These are phyloP conservation scores for Perccottus glenii DNA, from an alignment of 2,113 vertebrate species.

Conservation along the genomic window DNA sequence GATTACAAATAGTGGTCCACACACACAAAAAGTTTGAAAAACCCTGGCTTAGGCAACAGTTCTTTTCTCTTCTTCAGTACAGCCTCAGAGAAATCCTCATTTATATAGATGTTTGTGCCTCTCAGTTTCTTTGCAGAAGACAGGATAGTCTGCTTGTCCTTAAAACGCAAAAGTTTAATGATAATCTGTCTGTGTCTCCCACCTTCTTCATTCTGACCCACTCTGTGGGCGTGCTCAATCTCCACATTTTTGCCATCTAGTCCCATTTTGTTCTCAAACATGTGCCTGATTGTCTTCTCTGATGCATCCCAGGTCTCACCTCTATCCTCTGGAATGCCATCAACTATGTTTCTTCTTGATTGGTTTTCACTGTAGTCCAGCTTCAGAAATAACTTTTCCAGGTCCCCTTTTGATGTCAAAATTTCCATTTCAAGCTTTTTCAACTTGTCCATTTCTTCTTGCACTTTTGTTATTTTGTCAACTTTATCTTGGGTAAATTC, in stretches of 20 bases:
- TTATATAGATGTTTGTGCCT: neutral
- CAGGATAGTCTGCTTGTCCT: neutral
- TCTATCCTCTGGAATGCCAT: neutral
- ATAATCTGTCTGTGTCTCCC: neutral
- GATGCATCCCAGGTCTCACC: neutral
- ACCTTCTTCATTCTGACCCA: neutral
- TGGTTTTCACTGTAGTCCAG: neutral
- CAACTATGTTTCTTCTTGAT: neutral
- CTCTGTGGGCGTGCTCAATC: neutral
- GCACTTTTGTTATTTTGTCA: neutral
- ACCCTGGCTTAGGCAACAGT: no score
- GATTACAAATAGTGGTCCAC: no score
- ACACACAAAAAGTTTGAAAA: no score
- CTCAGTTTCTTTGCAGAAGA: neutral
- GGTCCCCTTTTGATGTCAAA: neutral
- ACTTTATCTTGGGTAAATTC: conserved; percentile 2
- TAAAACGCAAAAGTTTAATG: neutral
- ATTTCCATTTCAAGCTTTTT: neutral
- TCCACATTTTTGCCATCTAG: conserved; percentile 8
- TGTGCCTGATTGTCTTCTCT: neutral
- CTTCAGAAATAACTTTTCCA: no score
- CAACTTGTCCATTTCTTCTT: neutral
- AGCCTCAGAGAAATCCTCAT: no score
- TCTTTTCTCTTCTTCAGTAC: no score
- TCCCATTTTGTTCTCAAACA: neutral